A percentile compares a stretch with the other conserved stretches of the same genome.
Evolutionary conservation across 2,888 invertebrate genomes (phyloP).

Genomic region (Congeria kusceri): DNA sequence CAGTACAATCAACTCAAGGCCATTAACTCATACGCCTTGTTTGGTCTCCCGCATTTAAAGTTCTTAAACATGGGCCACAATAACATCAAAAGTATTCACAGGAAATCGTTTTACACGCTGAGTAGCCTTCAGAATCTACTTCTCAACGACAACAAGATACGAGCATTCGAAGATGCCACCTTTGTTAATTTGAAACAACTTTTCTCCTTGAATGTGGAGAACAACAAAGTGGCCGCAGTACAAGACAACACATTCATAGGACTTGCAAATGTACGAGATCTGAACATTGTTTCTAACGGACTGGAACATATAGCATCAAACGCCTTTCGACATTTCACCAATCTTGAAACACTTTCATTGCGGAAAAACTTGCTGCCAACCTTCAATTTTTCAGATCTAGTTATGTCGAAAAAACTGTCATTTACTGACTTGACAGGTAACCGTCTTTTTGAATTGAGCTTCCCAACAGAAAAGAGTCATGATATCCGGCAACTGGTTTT

Average conservation of each 20-base stretch:
- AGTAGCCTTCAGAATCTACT: conserved; percentile 68
- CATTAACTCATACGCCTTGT: conserved; percentile 63
- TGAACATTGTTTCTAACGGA: conserved; percentile 67
- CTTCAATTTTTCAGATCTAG: conserved; percentile 65
- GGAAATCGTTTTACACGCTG: conserved; percentile 67
- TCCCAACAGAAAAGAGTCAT: conserved; percentile 52
- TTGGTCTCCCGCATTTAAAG: conserved; percentile 73
- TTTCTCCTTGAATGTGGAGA: conserved; percentile 67
- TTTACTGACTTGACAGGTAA: conserved; percentile 67
- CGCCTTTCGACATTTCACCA: conserved; percentile 67
- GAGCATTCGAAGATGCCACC: conserved; percentile 60
- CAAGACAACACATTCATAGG: conserved; percentile 67
- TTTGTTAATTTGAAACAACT: conserved; percentile 69
- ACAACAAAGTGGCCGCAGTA: conserved; percentile 68
- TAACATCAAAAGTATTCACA: conserved; percentile 65
- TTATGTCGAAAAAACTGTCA: conserved; percentile 60
- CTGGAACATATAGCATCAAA: conserved; percentile 62
- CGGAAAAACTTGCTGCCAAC: conserved; percentile 66
- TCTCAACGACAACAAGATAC: conserved; percentile 67
- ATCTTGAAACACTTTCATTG: conserved; percentile 64
- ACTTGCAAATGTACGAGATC: conserved; percentile 68
- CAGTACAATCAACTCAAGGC: conserved; percentile 69
- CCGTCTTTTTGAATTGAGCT: conserved; percentile 53
- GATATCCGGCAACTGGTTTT: conserved; percentile 58
- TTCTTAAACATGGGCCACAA: conserved; percentile 75